Conservation (phyloP, 1,140 invertebrate genomes). For the Spodoptera frugiperda region DNA sequence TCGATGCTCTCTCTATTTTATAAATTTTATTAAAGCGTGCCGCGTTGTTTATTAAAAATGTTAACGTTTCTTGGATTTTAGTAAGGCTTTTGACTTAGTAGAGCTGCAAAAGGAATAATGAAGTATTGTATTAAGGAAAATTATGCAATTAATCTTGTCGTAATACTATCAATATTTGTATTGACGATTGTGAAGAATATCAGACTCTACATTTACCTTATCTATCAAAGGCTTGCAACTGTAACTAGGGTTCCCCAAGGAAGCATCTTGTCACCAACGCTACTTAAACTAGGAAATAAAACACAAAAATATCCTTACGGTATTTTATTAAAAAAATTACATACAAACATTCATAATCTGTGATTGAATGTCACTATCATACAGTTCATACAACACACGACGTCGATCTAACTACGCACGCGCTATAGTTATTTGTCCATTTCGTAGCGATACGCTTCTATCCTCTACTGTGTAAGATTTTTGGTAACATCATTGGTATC, state of each 20-base stretch:
- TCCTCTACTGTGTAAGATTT: slow-evolving; percentile 12
- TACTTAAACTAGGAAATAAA: slow-evolving; percentile 54
- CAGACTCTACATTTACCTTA: no score
- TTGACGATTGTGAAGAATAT: no score
- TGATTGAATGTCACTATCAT: slow-evolving; percentile 68
- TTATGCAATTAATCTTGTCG: no score
- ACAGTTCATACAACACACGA: slow-evolving; percentile 59
- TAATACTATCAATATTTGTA: no score
- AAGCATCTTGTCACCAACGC: not conserved
- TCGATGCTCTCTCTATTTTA: no score
- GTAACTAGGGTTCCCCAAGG: not conserved
- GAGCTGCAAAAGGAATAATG: no score
- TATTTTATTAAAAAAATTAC: slow-evolving; percentile 82
- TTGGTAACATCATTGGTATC: slow-evolving; percentile 25
- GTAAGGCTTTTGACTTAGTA: no score
- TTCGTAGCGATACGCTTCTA: slow-evolving; percentile 29
- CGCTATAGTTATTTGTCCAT: slow-evolving; percentile 42
- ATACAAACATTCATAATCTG: slow-evolving; percentile 82
- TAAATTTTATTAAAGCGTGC: no score
- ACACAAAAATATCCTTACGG: slow-evolving; percentile 59
- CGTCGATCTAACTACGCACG: slow-evolving; percentile 64
- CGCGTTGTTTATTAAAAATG: no score
- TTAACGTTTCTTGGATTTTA: no score
- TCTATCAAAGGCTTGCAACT: no score
- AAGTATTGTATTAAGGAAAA: no score